phyloP scores from a whole-genome alignment of 2,113 vertebrate species.

The Anoura caudifer region DNA sequence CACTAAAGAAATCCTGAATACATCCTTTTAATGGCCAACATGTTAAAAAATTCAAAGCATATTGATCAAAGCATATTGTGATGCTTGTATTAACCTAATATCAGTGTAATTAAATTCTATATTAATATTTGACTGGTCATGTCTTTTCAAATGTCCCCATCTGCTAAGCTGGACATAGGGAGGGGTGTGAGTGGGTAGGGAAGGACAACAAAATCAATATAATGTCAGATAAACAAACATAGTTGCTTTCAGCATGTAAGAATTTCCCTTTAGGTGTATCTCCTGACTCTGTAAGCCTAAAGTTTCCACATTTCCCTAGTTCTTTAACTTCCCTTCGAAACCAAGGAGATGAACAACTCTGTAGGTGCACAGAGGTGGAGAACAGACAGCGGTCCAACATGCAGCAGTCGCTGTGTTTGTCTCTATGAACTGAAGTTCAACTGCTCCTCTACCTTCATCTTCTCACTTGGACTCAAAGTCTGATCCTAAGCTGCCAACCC shows the following conservation, averaged over 20 bases:
- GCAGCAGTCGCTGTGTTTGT: not conserved
- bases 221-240: not conserved
- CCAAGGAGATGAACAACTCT: not conserved
- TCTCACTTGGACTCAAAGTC: not conserved
- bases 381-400: accelerated
- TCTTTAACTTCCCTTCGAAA: not conserved
- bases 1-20: not conserved
- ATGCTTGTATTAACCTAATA: not conserved
- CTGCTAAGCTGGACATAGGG: not conserved
- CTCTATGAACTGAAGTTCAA: accelerated
- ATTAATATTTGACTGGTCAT: not conserved
- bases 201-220: not conserved
- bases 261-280: not conserved
- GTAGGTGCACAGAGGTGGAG: too few species aligned
- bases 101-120: not conserved
- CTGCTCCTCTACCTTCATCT: not conserved
- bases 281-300: not conserved
- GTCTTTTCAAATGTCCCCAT: not conserved
- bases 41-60: not conserved
- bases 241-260: not conserved
- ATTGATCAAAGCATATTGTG: not conserved
- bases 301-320: not conserved
- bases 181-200: accelerated
- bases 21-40: not conserved
- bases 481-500: not conserved